Evolutionary conservation across 2,113 vertebrate species (phyloP), one percentile per base, ranked within the genome.

Genomic region (Gallinago jamesoni): DNA sequence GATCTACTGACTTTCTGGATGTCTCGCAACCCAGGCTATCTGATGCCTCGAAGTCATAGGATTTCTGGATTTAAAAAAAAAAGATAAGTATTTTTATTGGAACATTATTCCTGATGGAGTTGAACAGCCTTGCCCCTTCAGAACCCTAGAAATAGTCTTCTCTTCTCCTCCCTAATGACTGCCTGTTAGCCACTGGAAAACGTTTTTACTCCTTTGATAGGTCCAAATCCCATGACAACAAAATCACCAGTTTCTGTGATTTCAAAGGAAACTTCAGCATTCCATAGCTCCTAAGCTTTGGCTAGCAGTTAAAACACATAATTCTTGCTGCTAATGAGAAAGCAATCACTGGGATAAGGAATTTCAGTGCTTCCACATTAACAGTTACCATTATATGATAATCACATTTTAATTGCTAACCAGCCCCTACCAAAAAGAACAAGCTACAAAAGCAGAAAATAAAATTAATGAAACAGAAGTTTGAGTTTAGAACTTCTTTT

Each of bases 371-470:
- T 87, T 93, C 62, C 48, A 79, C 89, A 85, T 89, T 91, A 91
- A 70, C 80, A 89, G 83, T 84, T 87, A 84, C 89, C 86, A 93
- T 93, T 90, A 79, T 78, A 94, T 90, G 80, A 53, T 93, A 96
- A 96, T 96, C 89, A 76, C 90, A 82, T 89, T 96, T 92, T 91
- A 94, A 94, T 95, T 95, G 89, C 89, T 84, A 96, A 92, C 74
- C 88, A 97, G 76, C 57, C 35, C 0, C 64, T 89, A 74, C 82
- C 69, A 84, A 52, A 87, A 66, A 84, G 80, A 94, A 93, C 37
- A 78, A 57, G 57, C 73, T 79, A 66, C 86, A 93, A 87, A 94
- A 95, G 78, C 56, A 96, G 88, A 68, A 95, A 59, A 94, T 93
- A 88, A 93, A 93, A 96, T 79, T 84, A 33, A 84, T 93, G 80